phyloP scores from a whole-genome alignment of 2,888 invertebrate genomes.

The Scaptomyza cyrtandrae region DNA sequence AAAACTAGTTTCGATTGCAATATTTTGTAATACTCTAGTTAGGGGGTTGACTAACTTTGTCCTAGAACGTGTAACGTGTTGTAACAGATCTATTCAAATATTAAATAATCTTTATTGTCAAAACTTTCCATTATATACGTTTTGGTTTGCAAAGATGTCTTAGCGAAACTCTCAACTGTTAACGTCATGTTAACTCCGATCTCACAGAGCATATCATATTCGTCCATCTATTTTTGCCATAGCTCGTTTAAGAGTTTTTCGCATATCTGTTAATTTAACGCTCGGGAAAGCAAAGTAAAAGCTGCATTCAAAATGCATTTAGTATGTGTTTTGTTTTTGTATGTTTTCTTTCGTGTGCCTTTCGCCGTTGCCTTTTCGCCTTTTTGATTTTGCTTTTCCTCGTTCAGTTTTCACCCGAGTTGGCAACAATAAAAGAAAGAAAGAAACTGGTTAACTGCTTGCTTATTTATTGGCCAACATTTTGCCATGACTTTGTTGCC shows the following conservation, averaged over 20 bases:
- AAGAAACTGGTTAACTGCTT: constrained; percentile 9
- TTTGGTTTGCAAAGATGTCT: too few relatives aligned
- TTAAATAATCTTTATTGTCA: too few relatives aligned
- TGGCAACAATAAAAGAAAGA: constrained; percentile 1
- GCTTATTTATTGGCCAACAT: constrained; percentile 26
- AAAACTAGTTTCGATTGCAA: constrained; percentile 73
- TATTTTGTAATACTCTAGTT: constrained; percentile 6
- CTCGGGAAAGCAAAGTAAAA: constrained; percentile 67
- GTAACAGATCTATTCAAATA: too few relatives aligned
- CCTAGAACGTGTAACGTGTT: neutral
- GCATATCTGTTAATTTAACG: constrained; percentile 52
- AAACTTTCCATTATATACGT: too few relatives aligned
- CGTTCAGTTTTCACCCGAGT: constrained; percentile 50
- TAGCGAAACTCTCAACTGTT: too few relatives aligned
- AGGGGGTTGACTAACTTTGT: neutral
- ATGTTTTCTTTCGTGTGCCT: constrained; percentile 16
- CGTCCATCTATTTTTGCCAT: neutral
- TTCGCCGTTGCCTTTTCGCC: constrained; percentile 23
- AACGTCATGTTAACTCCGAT: too few relatives aligned
- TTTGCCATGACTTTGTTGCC: constrained; percentile 31
- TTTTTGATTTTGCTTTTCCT: constrained; percentile 34
- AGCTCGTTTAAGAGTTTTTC: constrained; percentile 21
- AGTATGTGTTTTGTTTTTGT: constrained; percentile 21
- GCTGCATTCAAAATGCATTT: constrained; percentile 43
- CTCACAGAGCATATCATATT: neutral